Base-by-base conservation (phyloP, 2,888 invertebrate species). In the Neoaliturus tenellus region DNA sequence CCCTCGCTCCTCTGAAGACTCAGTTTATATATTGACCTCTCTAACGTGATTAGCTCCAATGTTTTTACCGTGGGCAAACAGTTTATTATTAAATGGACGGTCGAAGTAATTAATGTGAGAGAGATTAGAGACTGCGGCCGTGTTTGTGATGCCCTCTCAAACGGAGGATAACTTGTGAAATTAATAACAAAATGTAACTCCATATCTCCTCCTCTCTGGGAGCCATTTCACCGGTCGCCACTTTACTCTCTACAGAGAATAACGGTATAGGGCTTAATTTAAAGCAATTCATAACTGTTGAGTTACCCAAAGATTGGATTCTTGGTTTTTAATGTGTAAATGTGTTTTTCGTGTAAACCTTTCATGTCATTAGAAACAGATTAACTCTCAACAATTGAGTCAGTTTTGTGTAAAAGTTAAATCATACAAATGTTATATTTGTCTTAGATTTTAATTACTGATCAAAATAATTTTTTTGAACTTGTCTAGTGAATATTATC, bases 11-110 rank as follows among this genome's bases (percentile, higher is more conserved):
- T 83, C 78, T 83, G 83, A 83, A 78, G 62, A 55, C 81, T 69
- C 81, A 71, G 73, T 75, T 71, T 75, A 83, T 55, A 81, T 81
- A 84, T 41, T 71, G 81, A 73, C 84, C 81, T 71, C 75, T 39
- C 81, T 81, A 84, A 84, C 75, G 69, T 84, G 73, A 84, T 84
- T 84, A 84, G 48, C 81, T 58, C 71, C 20, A 62, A 62, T 81
- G 48, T 84, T 84, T 81, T 81, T 84, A 84, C 81, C 51, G n/a
- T 33, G 75, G n/a, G 81, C 81, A 84, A 84, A 84, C 84, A 84
- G 73, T 84, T 84, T 84, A 84, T 81, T 81, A 84, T 73, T 73
- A 84, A 84, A 84, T 73, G 58, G 55, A 35, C 73, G 73, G 48
- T 23, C 62, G 35, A 44, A 75, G 73, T 75, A 75, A 75, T 75